phyloP scores from a whole-genome alignment of 2,797 vertebrate species.

The Loriculus beryllinus region DNA sequence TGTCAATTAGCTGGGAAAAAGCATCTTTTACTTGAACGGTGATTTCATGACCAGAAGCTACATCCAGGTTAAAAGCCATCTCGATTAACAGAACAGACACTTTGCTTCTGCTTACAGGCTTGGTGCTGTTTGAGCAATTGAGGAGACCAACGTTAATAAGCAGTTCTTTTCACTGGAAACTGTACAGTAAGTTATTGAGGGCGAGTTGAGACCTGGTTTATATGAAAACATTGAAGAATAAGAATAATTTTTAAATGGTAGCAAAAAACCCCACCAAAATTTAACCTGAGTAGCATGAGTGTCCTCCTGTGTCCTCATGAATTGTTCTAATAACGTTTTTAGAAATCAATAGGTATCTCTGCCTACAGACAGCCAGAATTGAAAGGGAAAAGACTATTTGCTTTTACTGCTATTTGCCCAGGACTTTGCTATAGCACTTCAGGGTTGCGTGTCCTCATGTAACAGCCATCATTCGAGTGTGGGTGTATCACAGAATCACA shows the following conservation, averaged over 20 bases:
- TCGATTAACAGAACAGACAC: not conserved
- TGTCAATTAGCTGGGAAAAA: not conserved
- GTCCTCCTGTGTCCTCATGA: not conserved
- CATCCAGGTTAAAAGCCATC: not conserved
- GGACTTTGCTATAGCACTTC: not conserved
- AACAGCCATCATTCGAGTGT: not conserved
- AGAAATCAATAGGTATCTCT: not conserved
- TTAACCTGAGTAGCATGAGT: not conserved
- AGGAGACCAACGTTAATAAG: not conserved
- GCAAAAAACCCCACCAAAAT: not conserved
- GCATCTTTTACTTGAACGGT: not conserved
- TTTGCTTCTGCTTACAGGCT: not conserved
- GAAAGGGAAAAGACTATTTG: not conserved
- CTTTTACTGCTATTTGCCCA: not conserved
- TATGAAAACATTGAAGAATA: not conserved
- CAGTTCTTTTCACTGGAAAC: not conserved
- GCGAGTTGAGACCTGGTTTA: not conserved
- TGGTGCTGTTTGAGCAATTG: not conserved
- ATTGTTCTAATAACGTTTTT: not conserved
- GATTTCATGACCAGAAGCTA: not conserved
- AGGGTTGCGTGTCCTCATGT: not conserved
- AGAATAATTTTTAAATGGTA: not conserved
- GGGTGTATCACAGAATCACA: not conserved
- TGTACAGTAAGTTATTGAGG: not conserved
- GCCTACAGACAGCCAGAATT: not conserved